phyloP scores from a whole-genome alignment of 92 coral and sea anemone genomes.

The Blastomussa wellsi region DNA sequence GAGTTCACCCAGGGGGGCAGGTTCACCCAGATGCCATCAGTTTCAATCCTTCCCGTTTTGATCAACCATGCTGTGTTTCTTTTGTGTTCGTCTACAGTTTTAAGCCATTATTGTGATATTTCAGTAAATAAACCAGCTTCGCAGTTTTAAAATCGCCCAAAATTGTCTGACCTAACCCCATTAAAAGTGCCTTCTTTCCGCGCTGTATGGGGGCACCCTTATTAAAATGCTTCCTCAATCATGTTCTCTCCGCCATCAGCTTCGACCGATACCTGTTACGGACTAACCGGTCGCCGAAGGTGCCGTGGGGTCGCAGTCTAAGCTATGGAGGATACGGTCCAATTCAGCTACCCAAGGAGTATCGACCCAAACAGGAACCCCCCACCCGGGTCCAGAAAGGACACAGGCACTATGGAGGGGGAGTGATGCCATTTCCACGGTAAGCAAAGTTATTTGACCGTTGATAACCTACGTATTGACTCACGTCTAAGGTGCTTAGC shows the following conservation, averaged over 20 bases:
- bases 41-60: too few species aligned
- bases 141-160: too few species aligned
- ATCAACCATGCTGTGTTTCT: too few species aligned
- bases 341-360: slow-evolving; percentile 81
- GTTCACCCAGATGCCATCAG: too few species aligned
- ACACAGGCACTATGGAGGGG: slow-evolving; percentile 96
- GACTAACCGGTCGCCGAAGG: slow-evolving; percentile 64
- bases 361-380: slow-evolving; percentile 83
- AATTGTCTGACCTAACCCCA: too few species aligned
- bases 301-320: slow-evolving; percentile 96
- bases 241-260: slow-evolving; percentile 26
- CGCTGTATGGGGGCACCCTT: background rate
- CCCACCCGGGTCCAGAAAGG: slow-evolving; percentile 92
- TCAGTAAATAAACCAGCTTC: too few species aligned
- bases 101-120: too few species aligned
- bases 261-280: slow-evolving; percentile 74
- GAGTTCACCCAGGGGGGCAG: too few species aligned
- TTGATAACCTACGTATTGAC: background rate
- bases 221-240: background rate
- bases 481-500: too few species aligned
- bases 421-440: slow-evolving; percentile 90
- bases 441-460: slow-evolving; percentile 29
- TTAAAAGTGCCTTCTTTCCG: background rate
- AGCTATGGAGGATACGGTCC: slow-evolving; percentile 96
- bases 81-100: too few species aligned